Conservation (phyloP, 2,113 vertebrate species). For the Otolemur garnettii region DNA sequence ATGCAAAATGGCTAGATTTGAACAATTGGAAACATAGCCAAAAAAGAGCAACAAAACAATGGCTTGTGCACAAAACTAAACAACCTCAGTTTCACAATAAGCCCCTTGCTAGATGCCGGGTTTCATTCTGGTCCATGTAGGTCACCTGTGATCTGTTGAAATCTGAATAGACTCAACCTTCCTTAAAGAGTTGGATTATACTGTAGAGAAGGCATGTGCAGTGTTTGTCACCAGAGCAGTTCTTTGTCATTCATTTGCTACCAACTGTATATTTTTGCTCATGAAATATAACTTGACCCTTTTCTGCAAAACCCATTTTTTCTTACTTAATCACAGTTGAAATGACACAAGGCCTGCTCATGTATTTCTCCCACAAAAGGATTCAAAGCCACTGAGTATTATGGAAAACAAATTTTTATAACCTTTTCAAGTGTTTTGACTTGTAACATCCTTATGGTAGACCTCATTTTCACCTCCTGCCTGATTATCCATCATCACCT, state of each 20-base stretch:
- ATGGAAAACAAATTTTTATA: neutral
- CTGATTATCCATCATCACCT: neutral
- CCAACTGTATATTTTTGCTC: neutral
- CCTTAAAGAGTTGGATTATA: neutral
- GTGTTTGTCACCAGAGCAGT: neutral
- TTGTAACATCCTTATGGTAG: neutral
- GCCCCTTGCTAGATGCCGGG: neutral
- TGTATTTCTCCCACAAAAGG: neutral
- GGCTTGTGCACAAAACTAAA: neutral
- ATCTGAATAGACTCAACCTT: neutral
- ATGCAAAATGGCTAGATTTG: neutral
- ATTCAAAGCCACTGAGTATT: neutral
- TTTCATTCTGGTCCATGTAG: neutral
- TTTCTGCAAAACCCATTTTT: neutral
- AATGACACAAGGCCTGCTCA: neutral
- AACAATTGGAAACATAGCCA: neutral
- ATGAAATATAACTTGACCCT: neutral
- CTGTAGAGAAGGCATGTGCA: neutral
- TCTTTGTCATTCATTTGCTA: neutral
- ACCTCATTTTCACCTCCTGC: neutral
- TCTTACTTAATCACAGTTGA: neutral
- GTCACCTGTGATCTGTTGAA: neutral
- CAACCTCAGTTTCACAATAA: neutral
- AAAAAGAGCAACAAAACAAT: neutral
- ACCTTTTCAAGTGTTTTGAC: constrained; percentile 15